A percentile compares a stretch with the other conserved stretches of the same genome.
phyloP scores from a whole-genome alignment of 1,140 invertebrate species.

The Muscidifurax raptorellus region DNA sequence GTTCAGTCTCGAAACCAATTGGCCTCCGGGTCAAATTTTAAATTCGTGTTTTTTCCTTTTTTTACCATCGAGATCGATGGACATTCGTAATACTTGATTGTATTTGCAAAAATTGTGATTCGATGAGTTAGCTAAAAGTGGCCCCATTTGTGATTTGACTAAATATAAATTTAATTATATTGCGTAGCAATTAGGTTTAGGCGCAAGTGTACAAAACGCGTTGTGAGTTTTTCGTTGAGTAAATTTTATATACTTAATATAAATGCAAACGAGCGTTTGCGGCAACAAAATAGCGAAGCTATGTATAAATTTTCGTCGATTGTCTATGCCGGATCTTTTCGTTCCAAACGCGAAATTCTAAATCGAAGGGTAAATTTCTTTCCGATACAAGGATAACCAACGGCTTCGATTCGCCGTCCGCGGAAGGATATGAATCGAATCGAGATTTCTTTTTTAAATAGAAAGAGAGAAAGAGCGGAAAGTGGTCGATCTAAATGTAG shows the following conservation, averaged over 20 bases:
- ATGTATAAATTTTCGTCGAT: conserved; percentile 15
- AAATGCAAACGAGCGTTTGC: conserved; percentile 19
- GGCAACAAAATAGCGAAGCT: conserved; percentile 14
- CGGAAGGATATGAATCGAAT: background rate
- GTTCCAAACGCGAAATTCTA: conserved; percentile 14
- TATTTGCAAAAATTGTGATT: conserved; percentile 41
- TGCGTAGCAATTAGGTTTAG: conserved; percentile 36
- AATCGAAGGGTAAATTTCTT: conserved; percentile 36
- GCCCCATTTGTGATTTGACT: conserved; percentile 22
- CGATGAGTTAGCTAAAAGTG: background rate
- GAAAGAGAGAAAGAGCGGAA: conserved; percentile 17
- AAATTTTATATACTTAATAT: conserved; percentile 26
- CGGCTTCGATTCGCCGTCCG: conserved; percentile 32
- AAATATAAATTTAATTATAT: conserved; percentile 42
- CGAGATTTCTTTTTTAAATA: background rate
- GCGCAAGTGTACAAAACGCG: conserved; percentile 31
- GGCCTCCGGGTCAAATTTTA: background rate
- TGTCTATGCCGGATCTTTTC: background rate
- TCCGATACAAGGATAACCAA: conserved; percentile 10
- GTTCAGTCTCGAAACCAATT: background rate
- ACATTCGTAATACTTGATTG: background rate
- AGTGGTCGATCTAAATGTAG: conserved; percentile 53
- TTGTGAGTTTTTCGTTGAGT: conserved; percentile 42
- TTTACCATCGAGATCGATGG: conserved; percentile 15
- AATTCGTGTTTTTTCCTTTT: background rate